phyloP scores from a whole-genome alignment of 1,140 invertebrate genomes.

The Diorhabda elongata region DNA sequence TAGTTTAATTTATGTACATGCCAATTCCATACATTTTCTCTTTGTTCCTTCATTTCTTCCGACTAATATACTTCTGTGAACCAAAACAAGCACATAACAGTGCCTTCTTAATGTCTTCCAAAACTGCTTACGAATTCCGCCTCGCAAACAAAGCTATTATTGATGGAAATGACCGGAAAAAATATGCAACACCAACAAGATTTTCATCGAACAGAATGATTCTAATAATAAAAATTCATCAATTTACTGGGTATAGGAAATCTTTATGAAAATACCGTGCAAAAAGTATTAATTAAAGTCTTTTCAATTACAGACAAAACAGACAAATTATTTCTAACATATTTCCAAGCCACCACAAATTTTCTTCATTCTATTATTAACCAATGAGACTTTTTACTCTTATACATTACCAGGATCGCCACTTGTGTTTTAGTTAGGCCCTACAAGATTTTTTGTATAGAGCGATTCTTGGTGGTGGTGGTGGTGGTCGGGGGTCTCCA shows the following conservation, averaged over 20 bases:
- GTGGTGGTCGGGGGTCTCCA: too few species aligned
- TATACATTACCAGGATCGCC: too few species aligned
- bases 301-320: too few species aligned
- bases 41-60: conserved; percentile 4
- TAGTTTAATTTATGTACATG: neutral
- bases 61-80: neutral
- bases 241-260: neutral
- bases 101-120: conserved; percentile 7
- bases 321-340: too few species aligned
- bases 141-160: conserved; percentile 13
- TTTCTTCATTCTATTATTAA: neutral
- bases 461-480: too few species aligned
- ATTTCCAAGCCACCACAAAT: neutral
- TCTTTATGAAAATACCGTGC: neutral
- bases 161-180: conserved; percentile 16
- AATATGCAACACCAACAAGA: conserved; percentile 5
- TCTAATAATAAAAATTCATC: neutral
- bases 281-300: neutral
- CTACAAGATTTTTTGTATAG: too few species aligned
- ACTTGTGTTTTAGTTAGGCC: too few species aligned
- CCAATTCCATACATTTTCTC: neutral
- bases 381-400: too few species aligned
- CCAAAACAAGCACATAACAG: conserved; percentile 5
- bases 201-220: neutral
- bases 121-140: conserved; percentile 13